These are phyloP conservation scores for Tor tambroides DNA, from an alignment of 2,113 vertebrate genomes.

Conservation along the genomic window DNA sequence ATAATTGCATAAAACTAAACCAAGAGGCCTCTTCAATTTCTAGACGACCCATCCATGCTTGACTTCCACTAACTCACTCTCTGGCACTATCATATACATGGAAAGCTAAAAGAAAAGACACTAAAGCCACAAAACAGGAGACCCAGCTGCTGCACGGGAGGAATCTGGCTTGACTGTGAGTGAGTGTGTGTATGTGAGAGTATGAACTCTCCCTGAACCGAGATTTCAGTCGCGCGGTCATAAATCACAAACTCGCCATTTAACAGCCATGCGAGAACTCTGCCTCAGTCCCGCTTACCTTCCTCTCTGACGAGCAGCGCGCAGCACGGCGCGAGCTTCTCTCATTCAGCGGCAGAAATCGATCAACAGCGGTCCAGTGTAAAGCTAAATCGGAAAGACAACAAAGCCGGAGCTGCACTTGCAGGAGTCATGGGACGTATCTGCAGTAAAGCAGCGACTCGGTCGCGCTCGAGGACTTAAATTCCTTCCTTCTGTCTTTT, in stretches of 20 bases:
- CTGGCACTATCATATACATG: conserved; percentile 33
- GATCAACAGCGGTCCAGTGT: conserved; percentile 78
- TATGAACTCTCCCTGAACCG: conserved; percentile 99
- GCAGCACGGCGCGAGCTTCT: conserved; percentile 83
- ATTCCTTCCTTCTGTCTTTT: conserved; percentile 44
- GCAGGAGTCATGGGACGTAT: conserved; percentile 77
- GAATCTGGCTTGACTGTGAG: conserved; percentile 79
- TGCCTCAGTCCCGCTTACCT: conserved; percentile 97
- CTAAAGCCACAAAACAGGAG: conserved; percentile 75
- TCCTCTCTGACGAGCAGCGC: conserved; percentile 93
- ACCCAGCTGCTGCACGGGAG: conserved; percentile 81
- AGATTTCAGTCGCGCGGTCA: conserved; percentile 98
- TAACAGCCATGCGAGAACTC: conserved; percentile 84
- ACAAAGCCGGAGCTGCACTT: conserved; percentile 73
- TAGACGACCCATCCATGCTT: not conserved
- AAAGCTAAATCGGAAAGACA: conserved; percentile 72
- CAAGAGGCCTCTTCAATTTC: not conserved
- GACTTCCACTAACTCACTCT: not conserved
- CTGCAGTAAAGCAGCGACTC: conserved; percentile 72
- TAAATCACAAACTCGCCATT: conserved; percentile 99
- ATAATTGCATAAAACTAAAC: conserved; percentile 11
- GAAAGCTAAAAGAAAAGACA: conserved; percentile 63
- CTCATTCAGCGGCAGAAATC: conserved; percentile 84
- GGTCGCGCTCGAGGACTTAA: conserved; percentile 55
- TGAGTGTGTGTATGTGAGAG: conserved; percentile 84